Evolutionary conservation across 2,888 invertebrate genomes (phyloP).

Genomic region (Stenodera caucasica): DNA sequence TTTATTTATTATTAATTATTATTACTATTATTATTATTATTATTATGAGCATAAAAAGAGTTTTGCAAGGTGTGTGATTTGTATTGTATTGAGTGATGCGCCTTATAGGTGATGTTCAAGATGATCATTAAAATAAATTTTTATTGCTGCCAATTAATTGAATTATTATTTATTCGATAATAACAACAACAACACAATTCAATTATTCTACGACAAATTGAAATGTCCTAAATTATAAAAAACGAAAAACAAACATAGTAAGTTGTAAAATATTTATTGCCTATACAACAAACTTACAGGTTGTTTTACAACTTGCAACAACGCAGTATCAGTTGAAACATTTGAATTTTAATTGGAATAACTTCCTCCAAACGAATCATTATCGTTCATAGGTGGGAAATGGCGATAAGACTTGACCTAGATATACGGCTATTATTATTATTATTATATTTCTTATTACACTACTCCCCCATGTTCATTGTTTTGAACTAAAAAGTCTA

Average conservation of each 20-base stretch:
- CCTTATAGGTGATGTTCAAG: constrained; percentile 5
- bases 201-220: neutral
- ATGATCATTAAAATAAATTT: constrained; percentile 6
- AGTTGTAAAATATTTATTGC: constrained; percentile 3
- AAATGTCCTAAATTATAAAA: neutral
- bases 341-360: constrained; percentile 25
- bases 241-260: neutral
- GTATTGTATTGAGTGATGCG: constrained; percentile 5
- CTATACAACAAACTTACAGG: neutral
- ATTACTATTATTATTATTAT: neutral
- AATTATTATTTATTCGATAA: neutral
- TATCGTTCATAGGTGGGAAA: constrained; percentile 19
- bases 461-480: neutral
- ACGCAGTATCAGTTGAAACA: constrained; percentile 20
- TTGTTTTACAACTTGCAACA: neutral
- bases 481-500: neutral
- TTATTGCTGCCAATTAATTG: constrained; percentile 1
- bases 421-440: neutral
- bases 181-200: neutral
- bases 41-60: neutral
- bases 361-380: constrained; percentile 21
- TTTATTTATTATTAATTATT: neutral
- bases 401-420: constrained; percentile 24
- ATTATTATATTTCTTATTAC: neutral
- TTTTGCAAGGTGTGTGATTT: neutral